phyloP scores from a whole-genome alignment of 2,113 vertebrate genomes.

The Pomatostomus ruficeps region DNA sequence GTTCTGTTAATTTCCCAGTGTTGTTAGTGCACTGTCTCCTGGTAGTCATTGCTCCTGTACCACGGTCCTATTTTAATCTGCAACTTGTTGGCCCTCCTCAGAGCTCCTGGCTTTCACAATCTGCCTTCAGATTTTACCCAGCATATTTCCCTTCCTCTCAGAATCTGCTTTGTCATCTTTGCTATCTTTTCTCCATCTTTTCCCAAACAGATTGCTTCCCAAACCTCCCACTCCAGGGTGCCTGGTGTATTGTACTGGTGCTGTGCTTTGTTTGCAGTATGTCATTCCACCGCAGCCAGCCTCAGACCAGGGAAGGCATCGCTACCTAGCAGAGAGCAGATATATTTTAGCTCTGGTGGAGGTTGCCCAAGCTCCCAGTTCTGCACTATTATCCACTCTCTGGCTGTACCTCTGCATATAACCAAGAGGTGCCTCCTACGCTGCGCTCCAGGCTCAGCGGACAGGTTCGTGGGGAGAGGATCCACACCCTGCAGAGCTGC shows the following conservation, averaged over 20 bases:
- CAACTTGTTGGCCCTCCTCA: neutral
- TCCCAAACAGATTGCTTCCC: neutral
- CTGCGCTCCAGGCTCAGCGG: fast-evolving
- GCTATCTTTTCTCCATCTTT: neutral
- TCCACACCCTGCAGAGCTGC: neutral
- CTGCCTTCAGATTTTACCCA: neutral
- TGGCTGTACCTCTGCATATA: neutral
- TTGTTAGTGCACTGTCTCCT: neutral
- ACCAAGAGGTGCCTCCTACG: neutral
- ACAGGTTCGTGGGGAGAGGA: fast-evolving
- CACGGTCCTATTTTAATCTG: fast-evolving
- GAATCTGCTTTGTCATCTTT: neutral
- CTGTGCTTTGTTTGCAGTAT: neutral
- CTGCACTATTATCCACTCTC: neutral
- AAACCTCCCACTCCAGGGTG: neutral
- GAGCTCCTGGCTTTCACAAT: neutral
- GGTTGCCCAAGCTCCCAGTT: neutral
- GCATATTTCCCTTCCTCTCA: neutral
- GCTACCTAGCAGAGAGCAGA: neutral
- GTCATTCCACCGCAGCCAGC: neutral
- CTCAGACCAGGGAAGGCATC: neutral
- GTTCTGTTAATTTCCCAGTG: neutral
- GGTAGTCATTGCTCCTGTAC: neutral
- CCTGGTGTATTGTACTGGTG: neutral
- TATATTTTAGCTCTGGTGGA: neutral